Evolutionary conservation across 2,888 invertebrate species (phyloP).

Genomic region (Dynastes hyllus): DNA sequence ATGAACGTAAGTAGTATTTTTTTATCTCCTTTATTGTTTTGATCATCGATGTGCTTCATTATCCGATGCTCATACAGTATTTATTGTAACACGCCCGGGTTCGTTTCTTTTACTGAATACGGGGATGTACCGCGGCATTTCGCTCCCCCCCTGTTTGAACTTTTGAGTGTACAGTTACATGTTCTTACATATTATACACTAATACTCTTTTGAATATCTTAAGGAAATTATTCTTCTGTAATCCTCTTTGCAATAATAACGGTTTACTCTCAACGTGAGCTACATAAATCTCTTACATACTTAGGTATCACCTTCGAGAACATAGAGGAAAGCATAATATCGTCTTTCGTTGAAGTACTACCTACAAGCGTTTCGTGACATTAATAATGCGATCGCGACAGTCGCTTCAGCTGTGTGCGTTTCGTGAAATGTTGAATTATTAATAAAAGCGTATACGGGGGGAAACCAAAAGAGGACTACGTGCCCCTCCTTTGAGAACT

Average conservation of each 20-base stretch:
- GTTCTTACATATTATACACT: too few species aligned
- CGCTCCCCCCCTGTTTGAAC: too few species aligned
- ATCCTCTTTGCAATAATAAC: slow-evolving; percentile 23
- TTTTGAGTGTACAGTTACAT: too few species aligned
- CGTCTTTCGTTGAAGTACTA: slow-evolving; percentile 4
- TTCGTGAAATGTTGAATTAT: slow-evolving; percentile 42
- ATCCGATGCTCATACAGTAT: too few species aligned
- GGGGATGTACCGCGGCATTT: too few species aligned
- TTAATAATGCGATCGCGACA: slow-evolving; percentile 26
- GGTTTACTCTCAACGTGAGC: background rate
- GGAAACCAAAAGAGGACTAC: slow-evolving; percentile 23
- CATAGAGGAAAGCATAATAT: background rate
- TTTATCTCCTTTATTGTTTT: too few species aligned
- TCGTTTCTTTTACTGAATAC: too few species aligned
- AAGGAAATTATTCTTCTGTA: slow-evolving; percentile 2
- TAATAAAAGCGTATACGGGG: slow-evolving; percentile 17
- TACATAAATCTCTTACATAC: background rate
- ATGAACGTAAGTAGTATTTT: too few species aligned
- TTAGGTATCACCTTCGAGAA: background rate
- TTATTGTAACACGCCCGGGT: too few species aligned
- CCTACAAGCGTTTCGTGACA: slow-evolving; percentile 22
- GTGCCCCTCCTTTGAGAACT: slow-evolving; percentile 30
- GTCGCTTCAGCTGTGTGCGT: slow-evolving; percentile 27
- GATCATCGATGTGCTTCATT: too few species aligned
- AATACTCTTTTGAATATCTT: background rate